phyloP scores from a whole-genome alignment of 2,888 invertebrate species.

The Drosophila cracens region DNA sequence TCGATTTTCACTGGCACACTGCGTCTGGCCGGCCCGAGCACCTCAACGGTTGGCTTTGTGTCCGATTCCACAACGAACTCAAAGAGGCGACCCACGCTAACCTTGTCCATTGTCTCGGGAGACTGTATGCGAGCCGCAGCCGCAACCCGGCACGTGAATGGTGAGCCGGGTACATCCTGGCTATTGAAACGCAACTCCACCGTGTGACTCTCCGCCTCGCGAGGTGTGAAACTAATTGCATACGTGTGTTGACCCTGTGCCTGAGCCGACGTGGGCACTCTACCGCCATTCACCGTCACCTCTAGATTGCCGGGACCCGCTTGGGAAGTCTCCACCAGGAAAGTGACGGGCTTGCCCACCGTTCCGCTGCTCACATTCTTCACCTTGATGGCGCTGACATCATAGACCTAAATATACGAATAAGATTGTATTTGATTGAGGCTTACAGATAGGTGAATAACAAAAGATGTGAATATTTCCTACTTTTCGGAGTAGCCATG shows the following conservation, averaged over 20 bases:
- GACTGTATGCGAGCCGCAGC: constrained; percentile 94
- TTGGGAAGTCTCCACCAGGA: constrained; percentile 98
- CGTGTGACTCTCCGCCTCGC: constrained; percentile 95
- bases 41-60: constrained; percentile 92
- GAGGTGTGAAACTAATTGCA: constrained; percentile 98
- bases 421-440: background rate
- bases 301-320: constrained; percentile 99
- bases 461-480: background rate
- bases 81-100: constrained; percentile 93
- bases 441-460: background rate
- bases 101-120: constrained; percentile 94
- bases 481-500: background rate
- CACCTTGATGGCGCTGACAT: constrained; percentile 96
- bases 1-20: constrained; percentile 89
- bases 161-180: constrained; percentile 94
- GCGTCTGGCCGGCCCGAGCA: constrained; percentile 90
- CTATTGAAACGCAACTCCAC: constrained; percentile 98
- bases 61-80: constrained; percentile 95
- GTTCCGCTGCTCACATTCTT: constrained; percentile 95
- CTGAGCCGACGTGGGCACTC: constrained; percentile 98
- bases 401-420: constrained; percentile 89
- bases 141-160: constrained; percentile 87
- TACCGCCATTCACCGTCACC: constrained; percentile 98
- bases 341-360: constrained; percentile 95
- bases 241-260: constrained; percentile 98